These are phyloP conservation scores for Siderastrea radians DNA, from an alignment of 92 coral and sea anemone species.

Conservation along the genomic window DNA sequence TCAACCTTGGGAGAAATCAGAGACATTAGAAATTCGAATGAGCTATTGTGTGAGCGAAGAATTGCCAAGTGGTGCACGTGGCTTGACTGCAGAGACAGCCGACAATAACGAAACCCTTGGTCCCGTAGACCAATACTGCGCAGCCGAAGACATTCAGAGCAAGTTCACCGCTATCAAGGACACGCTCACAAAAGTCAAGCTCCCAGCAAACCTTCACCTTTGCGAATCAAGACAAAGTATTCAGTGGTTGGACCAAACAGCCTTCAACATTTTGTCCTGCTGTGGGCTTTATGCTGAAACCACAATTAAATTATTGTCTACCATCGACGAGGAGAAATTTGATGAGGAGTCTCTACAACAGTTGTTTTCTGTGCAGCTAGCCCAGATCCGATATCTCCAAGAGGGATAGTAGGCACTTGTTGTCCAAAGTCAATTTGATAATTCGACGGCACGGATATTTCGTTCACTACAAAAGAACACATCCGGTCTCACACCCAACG, in stretches of 20 bases:
- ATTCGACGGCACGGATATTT: neutral
- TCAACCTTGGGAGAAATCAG: too few relatives aligned
- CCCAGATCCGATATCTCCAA: neutral
- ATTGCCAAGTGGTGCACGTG: slow-evolving; percentile 3
- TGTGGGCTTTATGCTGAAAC: neutral
- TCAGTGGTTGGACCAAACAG: neutral
- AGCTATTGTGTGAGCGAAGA: too few relatives aligned
- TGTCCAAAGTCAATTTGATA: neutral
- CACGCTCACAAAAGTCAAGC: neutral
- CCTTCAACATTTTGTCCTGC: neutral
- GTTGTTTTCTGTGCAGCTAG: neutral
- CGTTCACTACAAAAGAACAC: too few relatives aligned
- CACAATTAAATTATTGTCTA: neutral
- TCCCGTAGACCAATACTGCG: neutral
- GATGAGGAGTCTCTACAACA: neutral
- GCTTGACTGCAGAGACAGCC: neutral
- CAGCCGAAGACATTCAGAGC: slow-evolving; percentile 6
- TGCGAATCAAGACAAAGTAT: neutral
- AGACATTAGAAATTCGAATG: too few relatives aligned
- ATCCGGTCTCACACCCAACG: too few relatives aligned
- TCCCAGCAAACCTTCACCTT: neutral
- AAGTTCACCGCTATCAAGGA: neutral
- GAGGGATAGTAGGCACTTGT: neutral
- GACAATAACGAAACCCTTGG: neutral
- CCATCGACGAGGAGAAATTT: neutral